phyloP scores from a whole-genome alignment of 2,797 vertebrate genomes.

The Tadarida brasiliensis region DNA sequence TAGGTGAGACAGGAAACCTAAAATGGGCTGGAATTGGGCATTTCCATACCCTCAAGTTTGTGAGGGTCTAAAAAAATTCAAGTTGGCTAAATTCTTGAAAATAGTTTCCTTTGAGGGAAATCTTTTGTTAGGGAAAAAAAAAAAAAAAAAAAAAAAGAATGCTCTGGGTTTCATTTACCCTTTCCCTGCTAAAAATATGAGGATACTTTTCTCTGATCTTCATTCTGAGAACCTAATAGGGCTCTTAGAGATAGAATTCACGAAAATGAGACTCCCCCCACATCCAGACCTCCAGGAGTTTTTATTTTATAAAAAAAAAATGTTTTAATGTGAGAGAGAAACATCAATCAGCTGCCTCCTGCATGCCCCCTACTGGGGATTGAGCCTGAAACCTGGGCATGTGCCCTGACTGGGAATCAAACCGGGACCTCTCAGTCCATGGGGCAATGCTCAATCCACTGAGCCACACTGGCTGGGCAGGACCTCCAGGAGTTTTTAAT shows the following conservation, averaged over 20 bases:
- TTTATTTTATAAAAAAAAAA: too few species aligned
- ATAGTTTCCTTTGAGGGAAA: not conserved
- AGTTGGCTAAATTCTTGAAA: not conserved
- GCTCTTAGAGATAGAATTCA: not conserved
- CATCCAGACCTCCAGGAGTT: not conserved
- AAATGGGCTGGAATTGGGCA: not conserved
- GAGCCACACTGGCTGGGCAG: not conserved
- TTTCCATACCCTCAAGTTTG: not conserved
- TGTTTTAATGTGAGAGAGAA: too few species aligned
- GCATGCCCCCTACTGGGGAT: not conserved
- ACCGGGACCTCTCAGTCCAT: not conserved
- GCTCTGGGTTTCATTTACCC: not conserved
- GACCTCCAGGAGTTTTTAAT: not conserved
- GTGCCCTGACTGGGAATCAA: rapidly evolving
- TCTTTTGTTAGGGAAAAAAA: not conserved
- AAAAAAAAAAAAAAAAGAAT: not conserved
- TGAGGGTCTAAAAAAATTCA: not conserved
- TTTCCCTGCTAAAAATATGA: not conserved
- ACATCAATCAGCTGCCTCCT: too few species aligned
- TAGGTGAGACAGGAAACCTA: not conserved
- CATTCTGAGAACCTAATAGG: not conserved
- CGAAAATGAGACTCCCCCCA: too few species aligned
- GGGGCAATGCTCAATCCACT: not conserved
- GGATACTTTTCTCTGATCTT: not conserved
- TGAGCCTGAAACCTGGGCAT: not conserved